Percentiles rank a stretch among this genome's conserved stretches.
Evolutionary conservation across 2,888 invertebrate genomes (phyloP).

Genomic region (Mallateleia sp.): DNA sequence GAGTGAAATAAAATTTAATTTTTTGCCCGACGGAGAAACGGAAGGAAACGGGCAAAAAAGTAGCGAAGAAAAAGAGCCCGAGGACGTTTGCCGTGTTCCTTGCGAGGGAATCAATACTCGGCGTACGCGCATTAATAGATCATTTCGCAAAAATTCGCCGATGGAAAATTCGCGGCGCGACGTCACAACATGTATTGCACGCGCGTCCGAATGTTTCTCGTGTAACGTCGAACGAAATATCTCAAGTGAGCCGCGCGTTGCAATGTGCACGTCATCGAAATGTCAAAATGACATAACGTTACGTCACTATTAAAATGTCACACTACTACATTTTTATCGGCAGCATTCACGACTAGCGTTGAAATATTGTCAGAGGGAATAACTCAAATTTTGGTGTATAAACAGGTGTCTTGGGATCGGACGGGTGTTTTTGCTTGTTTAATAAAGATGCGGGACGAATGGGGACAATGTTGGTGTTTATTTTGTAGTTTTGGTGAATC

Average conservation of each 20-base stretch:
- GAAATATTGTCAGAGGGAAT: constrained; percentile 15
- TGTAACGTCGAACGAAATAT: constrained; percentile 69
- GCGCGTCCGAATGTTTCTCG: constrained; percentile 66
- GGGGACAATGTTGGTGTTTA: too few species aligned
- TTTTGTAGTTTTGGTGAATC: too few species aligned
- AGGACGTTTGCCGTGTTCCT: neutral
- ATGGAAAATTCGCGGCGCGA: constrained; percentile 30
- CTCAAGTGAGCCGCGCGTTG: constrained; percentile 57
- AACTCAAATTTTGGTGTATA: constrained; percentile 35
- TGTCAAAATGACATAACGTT: constrained; percentile 70
- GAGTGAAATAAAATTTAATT: too few species aligned
- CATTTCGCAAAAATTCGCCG: constrained; percentile 19
- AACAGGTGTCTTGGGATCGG: constrained; percentile 29
- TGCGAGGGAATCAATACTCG: neutral
- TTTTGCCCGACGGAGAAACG: neutral
- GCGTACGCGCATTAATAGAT: constrained; percentile 7
- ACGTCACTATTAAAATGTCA: constrained; percentile 61
- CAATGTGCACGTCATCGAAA: constrained; percentile 61
- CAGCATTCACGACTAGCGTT: constrained; percentile 13
- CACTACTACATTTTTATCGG: constrained; percentile 49
- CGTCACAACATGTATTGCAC: constrained; percentile 50
- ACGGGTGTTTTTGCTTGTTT: neutral
- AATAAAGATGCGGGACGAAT: too few species aligned
- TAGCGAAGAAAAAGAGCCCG: neutral
- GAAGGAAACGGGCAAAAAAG: neutral